phyloP scores from a whole-genome alignment of 2,888 invertebrate genomes.

The Pristionchus arcanus region DNA sequence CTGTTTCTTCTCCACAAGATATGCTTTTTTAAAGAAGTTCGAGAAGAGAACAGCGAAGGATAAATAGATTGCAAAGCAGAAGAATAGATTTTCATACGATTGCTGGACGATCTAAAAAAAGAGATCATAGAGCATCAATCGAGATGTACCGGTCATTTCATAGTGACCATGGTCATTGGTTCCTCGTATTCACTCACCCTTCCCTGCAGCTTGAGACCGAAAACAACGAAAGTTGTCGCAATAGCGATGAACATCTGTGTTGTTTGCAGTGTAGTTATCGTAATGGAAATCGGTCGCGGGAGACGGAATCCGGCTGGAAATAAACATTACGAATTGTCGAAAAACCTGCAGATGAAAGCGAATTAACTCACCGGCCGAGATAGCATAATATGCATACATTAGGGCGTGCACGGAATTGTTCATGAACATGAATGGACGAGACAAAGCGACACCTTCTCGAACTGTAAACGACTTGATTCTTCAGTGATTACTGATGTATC shows the following conservation, averaged over 20 bases:
- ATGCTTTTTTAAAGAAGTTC: constrained; percentile 78
- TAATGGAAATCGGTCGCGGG: constrained; percentile 63
- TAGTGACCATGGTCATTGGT: no score
- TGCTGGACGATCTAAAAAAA: constrained; percentile 64
- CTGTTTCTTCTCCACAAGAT: constrained; percentile 66
- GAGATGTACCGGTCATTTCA: no score
- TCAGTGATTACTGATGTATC: neutral
- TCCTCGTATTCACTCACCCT: constrained; percentile 58
- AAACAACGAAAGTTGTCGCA: constrained; percentile 70
- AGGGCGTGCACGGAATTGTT: constrained; percentile 82
- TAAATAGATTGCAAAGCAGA: constrained; percentile 77
- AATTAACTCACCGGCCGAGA: constrained; percentile 65
- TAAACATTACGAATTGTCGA: no score
- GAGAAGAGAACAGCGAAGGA: constrained; percentile 79
- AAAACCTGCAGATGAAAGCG: neutral
- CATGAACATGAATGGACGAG: constrained; percentile 80
- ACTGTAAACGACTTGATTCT: neutral
- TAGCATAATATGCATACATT: constrained; percentile 79
- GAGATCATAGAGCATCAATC: no score
- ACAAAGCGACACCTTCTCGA: neutral
- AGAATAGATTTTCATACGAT: constrained; percentile 26
- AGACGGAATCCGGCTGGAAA: constrained; percentile 60
- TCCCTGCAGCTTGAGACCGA: constrained; percentile 68
- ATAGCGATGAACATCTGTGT: constrained; percentile 75
- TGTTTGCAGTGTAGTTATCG: constrained; percentile 68